phyloP scores from a whole-genome alignment of 2,797 vertebrate genomes.

The Pipistrellus pipistrellus region DNA sequence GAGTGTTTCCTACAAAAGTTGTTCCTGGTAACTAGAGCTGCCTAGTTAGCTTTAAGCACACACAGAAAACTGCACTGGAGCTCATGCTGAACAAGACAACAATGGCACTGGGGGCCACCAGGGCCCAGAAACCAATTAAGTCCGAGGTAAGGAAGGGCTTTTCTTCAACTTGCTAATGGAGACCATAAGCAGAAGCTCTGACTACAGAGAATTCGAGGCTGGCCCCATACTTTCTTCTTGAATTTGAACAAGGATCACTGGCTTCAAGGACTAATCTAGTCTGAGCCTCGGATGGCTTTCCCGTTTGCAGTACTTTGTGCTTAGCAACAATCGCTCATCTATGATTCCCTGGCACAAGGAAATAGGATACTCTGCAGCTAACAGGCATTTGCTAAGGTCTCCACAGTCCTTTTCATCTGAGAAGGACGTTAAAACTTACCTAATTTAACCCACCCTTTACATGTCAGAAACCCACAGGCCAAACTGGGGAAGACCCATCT shows the following conservation, averaged over 20 bases:
- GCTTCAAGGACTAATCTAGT: conserved; percentile 52
- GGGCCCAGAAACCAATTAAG: conserved; percentile 61
- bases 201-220: background rate
- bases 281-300: background rate
- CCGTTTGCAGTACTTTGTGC: background rate
- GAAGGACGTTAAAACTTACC: background rate
- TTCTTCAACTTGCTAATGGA: conserved; percentile 64
- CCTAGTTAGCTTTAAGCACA: conserved; percentile 63
- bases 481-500: background rate
- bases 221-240: conserved; percentile 28
- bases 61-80: conserved; percentile 52
- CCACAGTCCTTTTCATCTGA: conserved; percentile 23
- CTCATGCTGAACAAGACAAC: conserved; percentile 26
- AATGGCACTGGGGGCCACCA: background rate
- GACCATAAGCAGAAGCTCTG: conserved; percentile 52
- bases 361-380: conserved; percentile 30
- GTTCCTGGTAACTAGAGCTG: background rate
- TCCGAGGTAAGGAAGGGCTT: conserved; percentile 4
- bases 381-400: conserved; percentile 33
- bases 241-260: conserved; percentile 60
- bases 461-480: background rate
- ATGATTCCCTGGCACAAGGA: conserved; percentile 25
- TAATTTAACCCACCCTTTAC: background rate
- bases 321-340: conserved; percentile 38
- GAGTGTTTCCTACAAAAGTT: conserved; percentile 48